phyloP scores from a whole-genome alignment of 35 echinoderm and acorn worm species.

The Chiridota heheva region DNA sequence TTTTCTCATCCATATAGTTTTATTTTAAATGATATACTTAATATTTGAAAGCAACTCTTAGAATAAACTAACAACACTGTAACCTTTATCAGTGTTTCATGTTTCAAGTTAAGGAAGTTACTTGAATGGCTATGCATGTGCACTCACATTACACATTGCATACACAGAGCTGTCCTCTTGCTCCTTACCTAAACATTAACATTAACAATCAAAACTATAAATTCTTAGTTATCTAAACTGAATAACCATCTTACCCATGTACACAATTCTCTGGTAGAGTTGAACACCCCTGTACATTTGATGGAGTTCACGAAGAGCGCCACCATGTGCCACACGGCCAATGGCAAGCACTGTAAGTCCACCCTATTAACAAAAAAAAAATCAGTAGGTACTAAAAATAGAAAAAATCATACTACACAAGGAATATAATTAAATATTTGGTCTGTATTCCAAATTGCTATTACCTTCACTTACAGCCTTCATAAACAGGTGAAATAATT shows the following conservation, averaged over 20 bases:
- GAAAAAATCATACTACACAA: not conserved
- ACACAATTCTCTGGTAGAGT: constrained; percentile 75
- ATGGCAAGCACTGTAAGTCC: constrained; percentile 77
- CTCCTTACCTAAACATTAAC: not conserved
- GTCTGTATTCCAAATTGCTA: not conserved
- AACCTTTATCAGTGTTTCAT: too few relatives aligned
- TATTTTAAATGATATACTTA: too few relatives aligned
- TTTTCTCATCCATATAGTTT: too few relatives aligned
- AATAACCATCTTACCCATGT: constrained; percentile 79
- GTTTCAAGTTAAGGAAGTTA: too few relatives aligned
- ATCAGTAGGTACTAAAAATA: not conserved
- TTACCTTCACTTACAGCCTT: not conserved
- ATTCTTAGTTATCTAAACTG: not conserved
- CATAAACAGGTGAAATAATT: not conserved
- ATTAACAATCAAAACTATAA: not conserved
- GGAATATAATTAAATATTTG: not conserved
- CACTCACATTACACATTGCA: too few relatives aligned
- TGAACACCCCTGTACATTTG: constrained; percentile 76
- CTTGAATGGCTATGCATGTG: too few relatives aligned
- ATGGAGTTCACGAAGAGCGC: constrained; percentile 86
- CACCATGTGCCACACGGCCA: constrained; percentile 89
- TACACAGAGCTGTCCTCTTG: too few relatives aligned
- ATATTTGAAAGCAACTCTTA: too few relatives aligned
- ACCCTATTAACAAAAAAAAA: constrained; percentile 62
- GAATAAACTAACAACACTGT: too few relatives aligned